Percentiles rank a stretch among this genome's conserved stretches.
These are phyloP conservation scores for Apis florea DNA, from an alignment of 1,140 invertebrate genomes.

Conservation along the genomic window DNA sequence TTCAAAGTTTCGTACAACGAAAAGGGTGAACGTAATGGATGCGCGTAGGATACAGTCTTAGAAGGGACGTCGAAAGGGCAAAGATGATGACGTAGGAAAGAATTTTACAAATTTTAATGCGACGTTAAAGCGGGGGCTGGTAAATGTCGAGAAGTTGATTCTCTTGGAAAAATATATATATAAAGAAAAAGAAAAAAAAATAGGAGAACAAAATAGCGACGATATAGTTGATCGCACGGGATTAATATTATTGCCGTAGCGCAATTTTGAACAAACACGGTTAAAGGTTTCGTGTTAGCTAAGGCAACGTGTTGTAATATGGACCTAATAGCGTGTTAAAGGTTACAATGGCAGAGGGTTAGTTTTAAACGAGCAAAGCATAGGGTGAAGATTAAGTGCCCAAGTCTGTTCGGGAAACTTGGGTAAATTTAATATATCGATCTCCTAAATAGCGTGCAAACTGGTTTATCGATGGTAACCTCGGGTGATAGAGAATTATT, in stretches of 20 bases:
- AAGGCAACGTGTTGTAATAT: background rate
- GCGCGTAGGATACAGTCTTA: background rate
- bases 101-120: background rate
- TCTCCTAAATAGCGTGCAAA: background rate
- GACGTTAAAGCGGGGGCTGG: background rate
- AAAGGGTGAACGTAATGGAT: background rate
- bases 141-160: background rate
- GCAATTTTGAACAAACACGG: constrained; percentile 16
- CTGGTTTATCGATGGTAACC: background rate
- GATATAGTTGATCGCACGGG: background rate
- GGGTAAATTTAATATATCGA: constrained; percentile 5
- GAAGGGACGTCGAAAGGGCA: background rate
- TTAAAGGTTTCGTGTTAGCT: background rate
- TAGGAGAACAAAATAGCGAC: background rate
- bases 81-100: background rate
- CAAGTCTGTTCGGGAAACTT: background rate
- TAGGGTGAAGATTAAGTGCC: constrained; percentile 12
- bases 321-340: constrained; percentile 1
- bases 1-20: background rate
- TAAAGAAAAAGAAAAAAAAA: background rate
- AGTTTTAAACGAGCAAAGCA: background rate
- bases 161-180: background rate
- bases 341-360: constrained; percentile 3
- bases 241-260: background rate
- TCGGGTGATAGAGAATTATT: background rate